Base-by-base conservation (phyloP, 2,888 invertebrate genomes). In the Dexiosoma caninum region DNA sequence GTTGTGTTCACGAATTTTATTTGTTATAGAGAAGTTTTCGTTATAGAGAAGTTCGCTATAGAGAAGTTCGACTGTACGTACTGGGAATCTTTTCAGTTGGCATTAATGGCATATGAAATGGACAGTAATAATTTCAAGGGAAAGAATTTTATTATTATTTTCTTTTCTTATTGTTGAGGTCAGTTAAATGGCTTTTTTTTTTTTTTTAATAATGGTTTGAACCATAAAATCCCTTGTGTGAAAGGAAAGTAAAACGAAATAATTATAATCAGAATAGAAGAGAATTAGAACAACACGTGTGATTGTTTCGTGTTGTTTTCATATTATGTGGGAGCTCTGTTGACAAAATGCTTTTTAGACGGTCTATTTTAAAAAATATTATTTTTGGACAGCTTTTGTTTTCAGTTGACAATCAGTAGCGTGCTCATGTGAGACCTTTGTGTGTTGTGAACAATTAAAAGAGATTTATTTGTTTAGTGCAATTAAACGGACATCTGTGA, bases 401-500 rank as follows among this genome's bases (percentile, higher is more conserved):
- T 23, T 32, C 30, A 44, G 14, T 53, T 53, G 37, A 27, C 35
- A 59, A 51, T 64, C 62, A 30, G 66, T 77, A 27, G 74, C 81
- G 69, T 78, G 81, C 72, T 71, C 53, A 23, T 51, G 12, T 46
- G 51, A 55, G 77, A 77, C 70, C 60, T 9, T 40, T 53, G 55
- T 55, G 55, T 59, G 23, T 46, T 1, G 37, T 51, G 30, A n/a
- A 23, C 57, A 74, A 77, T 77, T 77, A 74, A 69, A 72, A 62
- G 46, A 62, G 59, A 76, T 67, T 69, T 46, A 69, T 69, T 76
- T 62, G 42, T 46, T 44, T n/a, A 42, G 32, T 76, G 55, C 44
- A 72, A 67, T 67, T 69, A 62, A 81, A 62, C 71, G 60, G 75
- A 67, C 49, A 72, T 72, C 55, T 55, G 71, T 67, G 80, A 76